A percentile compares a stretch with the other conserved stretches of the same genome.
These are phyloP conservation scores for Phasianus colchicus DNA, from an alignment of 2,113 vertebrate species.

Conservation along the genomic window DNA sequence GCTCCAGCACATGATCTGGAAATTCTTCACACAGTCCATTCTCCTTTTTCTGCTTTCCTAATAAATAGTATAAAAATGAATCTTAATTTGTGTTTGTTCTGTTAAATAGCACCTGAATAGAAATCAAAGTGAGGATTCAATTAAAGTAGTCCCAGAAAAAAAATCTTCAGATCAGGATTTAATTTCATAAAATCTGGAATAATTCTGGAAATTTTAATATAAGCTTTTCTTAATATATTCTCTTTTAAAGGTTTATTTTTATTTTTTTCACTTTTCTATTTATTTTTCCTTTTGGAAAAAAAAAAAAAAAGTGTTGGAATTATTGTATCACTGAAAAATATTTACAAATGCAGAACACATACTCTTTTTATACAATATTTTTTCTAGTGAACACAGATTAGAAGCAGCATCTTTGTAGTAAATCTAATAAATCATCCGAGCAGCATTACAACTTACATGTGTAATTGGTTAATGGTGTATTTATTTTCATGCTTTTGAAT, in stretches of 20 bases:
- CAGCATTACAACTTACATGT: constrained; percentile 29
- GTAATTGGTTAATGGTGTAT: constrained; percentile 73
- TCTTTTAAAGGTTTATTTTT: background rate
- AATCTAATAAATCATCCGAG: constrained; percentile 71
- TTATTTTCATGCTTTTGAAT: constrained; percentile 70
- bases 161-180: background rate
- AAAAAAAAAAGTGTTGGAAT: background rate
- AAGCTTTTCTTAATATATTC: background rate
- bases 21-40: background rate
- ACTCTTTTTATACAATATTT: background rate
- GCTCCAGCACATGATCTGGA: background rate
- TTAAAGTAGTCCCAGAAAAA: background rate
- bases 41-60: background rate
- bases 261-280: background rate
- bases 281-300: too few relatives aligned
- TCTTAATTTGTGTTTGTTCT: background rate
- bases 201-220: background rate
- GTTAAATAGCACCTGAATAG: background rate
- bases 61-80: background rate
- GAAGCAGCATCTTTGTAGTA: background rate
- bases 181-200: background rate
- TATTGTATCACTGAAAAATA: background rate
- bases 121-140: background rate
- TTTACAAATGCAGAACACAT: background rate
- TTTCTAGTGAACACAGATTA: constrained; percentile 38